phyloP scores from a whole-genome alignment of 2,888 invertebrate genomes.

The Harpalus rubripes region DNA sequence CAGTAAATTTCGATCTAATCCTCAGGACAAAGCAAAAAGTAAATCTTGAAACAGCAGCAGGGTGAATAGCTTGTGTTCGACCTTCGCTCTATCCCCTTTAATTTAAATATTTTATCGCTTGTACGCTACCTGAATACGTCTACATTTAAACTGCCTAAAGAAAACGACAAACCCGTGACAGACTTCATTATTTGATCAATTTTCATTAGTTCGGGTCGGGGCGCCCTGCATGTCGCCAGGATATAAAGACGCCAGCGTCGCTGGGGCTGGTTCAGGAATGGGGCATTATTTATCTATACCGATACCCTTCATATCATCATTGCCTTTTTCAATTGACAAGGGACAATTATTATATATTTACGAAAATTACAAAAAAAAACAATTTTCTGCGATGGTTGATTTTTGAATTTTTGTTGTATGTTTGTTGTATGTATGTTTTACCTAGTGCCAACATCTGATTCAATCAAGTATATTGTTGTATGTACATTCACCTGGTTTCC shows the following conservation, averaged over 20 bases:
- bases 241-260: conserved; percentile 3
- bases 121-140: conserved; percentile 64
- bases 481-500: too few relatives aligned
- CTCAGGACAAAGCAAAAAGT: conserved; percentile 42
- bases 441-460: too few relatives aligned
- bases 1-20: conserved; percentile 43
- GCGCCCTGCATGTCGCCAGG: conserved; percentile 20
- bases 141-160: conserved; percentile 58
- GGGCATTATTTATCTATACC: neutral
- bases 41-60: conserved; percentile 36
- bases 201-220: conserved; percentile 57
- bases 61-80: conserved; percentile 23
- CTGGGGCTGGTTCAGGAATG: neutral
- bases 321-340: neutral
- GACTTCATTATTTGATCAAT: conserved; percentile 65
- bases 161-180: conserved; percentile 64
- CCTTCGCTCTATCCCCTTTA: conserved; percentile 64
- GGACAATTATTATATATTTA: neutral
- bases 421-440: too few relatives aligned
- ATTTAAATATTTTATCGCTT: conserved; percentile 64
- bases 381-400: neutral
- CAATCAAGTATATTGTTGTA: too few relatives aligned
- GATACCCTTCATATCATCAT: neutral
- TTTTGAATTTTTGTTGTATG: too few relatives aligned
- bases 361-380: neutral